Base-by-base conservation (phyloP, 1,140 invertebrate species). In the Drosophila leontia region DNA sequence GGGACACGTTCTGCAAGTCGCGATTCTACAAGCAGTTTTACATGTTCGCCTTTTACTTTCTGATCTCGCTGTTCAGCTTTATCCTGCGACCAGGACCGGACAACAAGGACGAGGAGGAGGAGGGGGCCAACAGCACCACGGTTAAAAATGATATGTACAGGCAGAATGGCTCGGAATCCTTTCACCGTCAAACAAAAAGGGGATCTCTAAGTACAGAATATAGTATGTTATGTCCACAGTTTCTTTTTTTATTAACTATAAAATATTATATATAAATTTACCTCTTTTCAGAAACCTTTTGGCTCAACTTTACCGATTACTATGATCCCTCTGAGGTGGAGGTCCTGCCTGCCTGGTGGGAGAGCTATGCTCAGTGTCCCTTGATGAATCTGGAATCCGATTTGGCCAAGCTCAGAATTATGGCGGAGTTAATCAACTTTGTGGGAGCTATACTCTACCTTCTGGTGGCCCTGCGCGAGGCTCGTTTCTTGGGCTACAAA, bases 1-100 rank as follows among this genome's bases (percentile, higher is more conserved):
- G 99, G 99, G 98, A 99, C 81, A 97, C 98, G 0, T 99, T 99
- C 93, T 97, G 98, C 2, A 98, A 98, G 93, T 97, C 96, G 63
- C 97, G 98, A 70, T 99, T 99, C 92, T 99, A 99, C 91, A 94
- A 96, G 9, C 97, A 98, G 90, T 98, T 99, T 91, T 96, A 97
- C 61, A 94, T 98, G 34, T 99, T 99, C 91, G 94, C 96, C 1
- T 95, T 97, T 37, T 99, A 99, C 93, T 99, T 99, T 84, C 80
- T 98, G 0, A 94, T 98, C 3, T 98, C 98, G 8, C 92, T 98
- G 34, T 94, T 97, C 7, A 97, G 97, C 78, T 99, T 99, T 82
- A 96, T 97, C 0, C 93, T 98, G 47, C 94, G 98, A 1, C 98
- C 98, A 0, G 97, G 97, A 3, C 95, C 96, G 19, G 86, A 93